Percentiles rank a stretch among this genome's conserved stretches.
These are phyloP conservation scores for Drosophila affinis DNA, from an alignment of 2,888 invertebrate species.

Conservation along the genomic window DNA sequence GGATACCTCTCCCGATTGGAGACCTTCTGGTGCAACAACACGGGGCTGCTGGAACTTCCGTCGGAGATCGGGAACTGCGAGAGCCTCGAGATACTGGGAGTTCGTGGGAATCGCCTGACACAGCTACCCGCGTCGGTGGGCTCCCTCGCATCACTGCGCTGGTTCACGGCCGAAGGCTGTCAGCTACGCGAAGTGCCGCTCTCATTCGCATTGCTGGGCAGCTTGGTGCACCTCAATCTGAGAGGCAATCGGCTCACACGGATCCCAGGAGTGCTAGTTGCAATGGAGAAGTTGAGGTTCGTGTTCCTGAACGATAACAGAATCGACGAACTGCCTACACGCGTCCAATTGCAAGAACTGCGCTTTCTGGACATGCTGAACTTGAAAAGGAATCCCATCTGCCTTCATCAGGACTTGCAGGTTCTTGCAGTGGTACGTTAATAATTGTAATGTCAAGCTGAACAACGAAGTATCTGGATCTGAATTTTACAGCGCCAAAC, in stretches of 20 bases:
- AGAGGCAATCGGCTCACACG: conserved; percentile 85
- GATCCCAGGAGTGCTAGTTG: conserved; percentile 84
- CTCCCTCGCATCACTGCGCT: conserved; percentile 86
- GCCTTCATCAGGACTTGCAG: conserved; percentile 43
- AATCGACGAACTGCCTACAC: conserved; percentile 64
- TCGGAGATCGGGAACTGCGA: conserved; percentile 86
- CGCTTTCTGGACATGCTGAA: conserved; percentile 85
- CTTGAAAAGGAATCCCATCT: conserved; percentile 85
- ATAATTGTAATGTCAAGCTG: too few species aligned
- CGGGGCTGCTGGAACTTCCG: conserved; percentile 86
- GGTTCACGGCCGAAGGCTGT: conserved; percentile 88
- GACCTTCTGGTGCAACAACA: conserved; percentile 88
- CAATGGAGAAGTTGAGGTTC: conserved; percentile 85
- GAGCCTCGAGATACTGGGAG: conserved; percentile 87
- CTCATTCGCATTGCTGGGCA: conserved; percentile 85
- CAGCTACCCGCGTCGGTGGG: conserved; percentile 86
- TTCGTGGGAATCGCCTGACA: conserved; percentile 86
- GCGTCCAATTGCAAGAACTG: conserved; percentile 59
- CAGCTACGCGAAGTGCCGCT: conserved; percentile 85
- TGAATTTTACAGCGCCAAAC: conserved; percentile 41
- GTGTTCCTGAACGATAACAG: conserved; percentile 85
- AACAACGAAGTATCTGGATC: not conserved
- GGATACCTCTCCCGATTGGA: conserved; percentile 86
- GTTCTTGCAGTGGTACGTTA: conserved; percentile 51
- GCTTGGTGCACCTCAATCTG: conserved; percentile 87